A percentile compares a stretch with the other conserved stretches of the same genome.
phyloP scores from a whole-genome alignment of 2,888 invertebrate genomes.

The Pristionchus arcanus region DNA sequence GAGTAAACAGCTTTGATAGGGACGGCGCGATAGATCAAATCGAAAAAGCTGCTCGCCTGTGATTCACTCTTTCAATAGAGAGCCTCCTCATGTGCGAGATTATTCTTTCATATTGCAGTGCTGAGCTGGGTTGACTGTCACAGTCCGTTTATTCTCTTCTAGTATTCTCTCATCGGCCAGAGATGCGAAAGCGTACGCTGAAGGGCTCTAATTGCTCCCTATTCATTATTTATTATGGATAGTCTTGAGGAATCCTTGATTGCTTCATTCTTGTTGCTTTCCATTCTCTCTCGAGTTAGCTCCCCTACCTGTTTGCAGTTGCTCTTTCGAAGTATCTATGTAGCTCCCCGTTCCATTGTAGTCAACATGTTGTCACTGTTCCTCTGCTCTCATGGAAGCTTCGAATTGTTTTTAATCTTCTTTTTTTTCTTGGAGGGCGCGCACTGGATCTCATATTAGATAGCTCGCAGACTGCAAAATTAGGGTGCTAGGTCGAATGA shows the following conservation, averaged over 20 bases:
- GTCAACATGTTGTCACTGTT: constrained; percentile 13
- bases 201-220: too few relatives aligned
- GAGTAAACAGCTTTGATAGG: constrained; percentile 41
- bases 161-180: neutral
- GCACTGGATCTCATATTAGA: neutral
- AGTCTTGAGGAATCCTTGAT: neutral
- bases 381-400: neutral
- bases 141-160: neutral
- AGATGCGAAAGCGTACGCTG: too few relatives aligned
- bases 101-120: constrained; percentile 22
- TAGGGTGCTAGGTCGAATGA: too few relatives aligned
- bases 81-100: neutral
- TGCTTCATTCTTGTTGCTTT: neutral
- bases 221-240: too few relatives aligned
- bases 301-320: neutral
- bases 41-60: constrained; percentile 27
- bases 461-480: too few relatives aligned
- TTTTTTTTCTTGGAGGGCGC: neutral
- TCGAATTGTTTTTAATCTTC: neutral
- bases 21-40: constrained; percentile 24
- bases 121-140: neutral
- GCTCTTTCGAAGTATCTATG: neutral
- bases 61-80: constrained; percentile 33
- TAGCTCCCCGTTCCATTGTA: neutral
- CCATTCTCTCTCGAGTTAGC: neutral